Conservation (phyloP, 92 coral and sea anemone species). For the Scolanthus callimorphus region DNA sequence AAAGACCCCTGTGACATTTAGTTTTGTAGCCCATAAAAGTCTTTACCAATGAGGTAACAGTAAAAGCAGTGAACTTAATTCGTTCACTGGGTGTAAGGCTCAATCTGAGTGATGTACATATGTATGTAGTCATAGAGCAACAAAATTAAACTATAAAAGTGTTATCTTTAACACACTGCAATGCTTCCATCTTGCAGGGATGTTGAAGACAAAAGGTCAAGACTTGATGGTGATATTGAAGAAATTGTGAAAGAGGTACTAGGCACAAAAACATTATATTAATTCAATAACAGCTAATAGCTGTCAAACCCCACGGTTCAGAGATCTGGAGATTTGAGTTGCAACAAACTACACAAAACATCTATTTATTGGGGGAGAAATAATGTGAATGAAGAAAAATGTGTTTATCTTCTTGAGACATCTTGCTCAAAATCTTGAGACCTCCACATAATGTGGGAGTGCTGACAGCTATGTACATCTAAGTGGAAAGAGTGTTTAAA, state of each 20-base stretch:
- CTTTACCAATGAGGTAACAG: too few species aligned
- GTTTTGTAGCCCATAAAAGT: too few species aligned
- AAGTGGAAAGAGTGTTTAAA: background rate
- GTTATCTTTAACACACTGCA: too few species aligned
- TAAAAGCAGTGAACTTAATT: too few species aligned
- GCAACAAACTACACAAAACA: too few species aligned
- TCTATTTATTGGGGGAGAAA: too few species aligned
- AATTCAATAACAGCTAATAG: background rate
- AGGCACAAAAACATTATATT: background rate
- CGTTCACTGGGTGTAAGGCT: background rate
- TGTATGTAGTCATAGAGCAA: too few species aligned
- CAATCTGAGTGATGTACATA: background rate
- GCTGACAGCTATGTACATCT: background rate
- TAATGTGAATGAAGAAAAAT: too few species aligned
- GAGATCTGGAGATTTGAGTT: background rate
- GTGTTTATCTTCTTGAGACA: too few species aligned
- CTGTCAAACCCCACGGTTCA: background rate
- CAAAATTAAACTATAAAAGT: too few species aligned
- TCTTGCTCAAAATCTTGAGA: too few species aligned
- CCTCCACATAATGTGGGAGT: background rate
- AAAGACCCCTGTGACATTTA: too few species aligned
- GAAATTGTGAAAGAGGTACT: conserved; percentile 87
- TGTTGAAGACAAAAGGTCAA: conserved; percentile 73
- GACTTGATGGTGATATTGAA: conserved; percentile 74
- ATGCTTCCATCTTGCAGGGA: conserved; percentile 57